Evolutionary conservation across 2,888 invertebrate species (phyloP).

Genomic region (Tanytarsus gracilentus): DNA sequence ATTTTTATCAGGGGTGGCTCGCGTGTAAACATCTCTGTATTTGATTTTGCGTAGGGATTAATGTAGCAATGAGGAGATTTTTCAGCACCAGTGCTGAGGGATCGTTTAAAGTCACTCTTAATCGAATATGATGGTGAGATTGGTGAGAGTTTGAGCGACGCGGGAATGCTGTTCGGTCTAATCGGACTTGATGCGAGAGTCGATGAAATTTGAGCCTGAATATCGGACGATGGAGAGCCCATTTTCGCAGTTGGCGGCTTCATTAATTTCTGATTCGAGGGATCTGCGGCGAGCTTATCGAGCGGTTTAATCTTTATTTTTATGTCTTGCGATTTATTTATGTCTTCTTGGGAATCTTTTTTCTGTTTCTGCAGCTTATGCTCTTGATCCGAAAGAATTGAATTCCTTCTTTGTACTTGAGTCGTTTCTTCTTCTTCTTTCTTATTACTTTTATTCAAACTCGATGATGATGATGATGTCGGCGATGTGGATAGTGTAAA

Average conservation of each 20-base stretch:
- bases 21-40: neutral
- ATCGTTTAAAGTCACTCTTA: slow-evolving; percentile 15
- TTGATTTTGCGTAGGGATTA: slow-evolving; percentile 5
- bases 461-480: slow-evolving; percentile 6
- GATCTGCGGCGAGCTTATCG: slow-evolving; percentile 4
- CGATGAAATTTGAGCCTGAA: slow-evolving; percentile 31
- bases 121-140: slow-evolving; percentile 4
- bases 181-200: slow-evolving; percentile 34
- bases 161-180: slow-evolving; percentile 35
- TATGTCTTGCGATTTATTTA: slow-evolving; percentile 23
- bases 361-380: neutral
- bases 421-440: neutral
- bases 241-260: slow-evolving; percentile 26
- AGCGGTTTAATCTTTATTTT: slow-evolving; percentile 28
- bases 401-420: slow-evolving; percentile 11
- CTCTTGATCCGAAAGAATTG: slow-evolving; percentile 9
- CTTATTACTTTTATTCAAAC: neutral
- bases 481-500: neutral
- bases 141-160: slow-evolving; percentile 21
- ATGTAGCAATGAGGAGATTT: slow-evolving; percentile 20
- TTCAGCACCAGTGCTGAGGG: slow-evolving; percentile 15
- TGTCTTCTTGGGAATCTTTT: neutral
- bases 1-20: neutral
- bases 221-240: slow-evolving; percentile 15
- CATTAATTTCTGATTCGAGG: slow-evolving; percentile 5